phyloP scores from a whole-genome alignment of 2,113 vertebrate species.

The Aldabrachelys gigantea region DNA sequence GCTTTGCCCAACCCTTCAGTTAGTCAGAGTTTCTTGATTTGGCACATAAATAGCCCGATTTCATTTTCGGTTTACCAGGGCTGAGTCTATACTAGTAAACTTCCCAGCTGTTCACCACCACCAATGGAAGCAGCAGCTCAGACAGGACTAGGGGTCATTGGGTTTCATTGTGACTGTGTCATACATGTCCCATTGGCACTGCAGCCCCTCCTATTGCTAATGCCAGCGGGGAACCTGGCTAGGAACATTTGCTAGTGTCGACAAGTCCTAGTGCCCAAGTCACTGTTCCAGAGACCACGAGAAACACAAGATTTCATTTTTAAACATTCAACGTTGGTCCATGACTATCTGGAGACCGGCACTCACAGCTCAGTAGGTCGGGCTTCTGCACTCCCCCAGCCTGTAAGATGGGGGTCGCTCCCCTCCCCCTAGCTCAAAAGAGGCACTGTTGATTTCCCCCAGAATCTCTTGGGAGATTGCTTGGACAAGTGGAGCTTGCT shows the following conservation, averaged over 20 bases:
- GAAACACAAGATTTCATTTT: fast-evolving
- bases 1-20: not conserved
- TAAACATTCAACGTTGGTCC: not conserved
- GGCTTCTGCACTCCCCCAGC: not conserved
- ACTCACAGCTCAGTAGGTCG: fast-evolving
- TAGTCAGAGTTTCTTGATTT: not conserved
- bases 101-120: not conserved
- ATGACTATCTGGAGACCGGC: fast-evolving
- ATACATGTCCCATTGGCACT: not conserved
- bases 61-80: not conserved
- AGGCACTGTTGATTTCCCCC: not conserved
- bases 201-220: not conserved
- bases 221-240: not conserved
- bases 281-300: fast-evolving
- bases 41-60: not conserved
- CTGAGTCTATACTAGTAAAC: not conserved
- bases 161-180: not conserved
- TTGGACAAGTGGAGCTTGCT: not conserved
- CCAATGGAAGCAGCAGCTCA: not conserved
- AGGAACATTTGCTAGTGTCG: fast-evolving
- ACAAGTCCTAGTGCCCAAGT: fast-evolving
- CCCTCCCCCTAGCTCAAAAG: not conserved
- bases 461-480: not conserved
- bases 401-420: not conserved
- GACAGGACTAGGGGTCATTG: not conserved